Conservation (phyloP, 1,140 invertebrate species). For the Dreissena polymorpha region DNA sequence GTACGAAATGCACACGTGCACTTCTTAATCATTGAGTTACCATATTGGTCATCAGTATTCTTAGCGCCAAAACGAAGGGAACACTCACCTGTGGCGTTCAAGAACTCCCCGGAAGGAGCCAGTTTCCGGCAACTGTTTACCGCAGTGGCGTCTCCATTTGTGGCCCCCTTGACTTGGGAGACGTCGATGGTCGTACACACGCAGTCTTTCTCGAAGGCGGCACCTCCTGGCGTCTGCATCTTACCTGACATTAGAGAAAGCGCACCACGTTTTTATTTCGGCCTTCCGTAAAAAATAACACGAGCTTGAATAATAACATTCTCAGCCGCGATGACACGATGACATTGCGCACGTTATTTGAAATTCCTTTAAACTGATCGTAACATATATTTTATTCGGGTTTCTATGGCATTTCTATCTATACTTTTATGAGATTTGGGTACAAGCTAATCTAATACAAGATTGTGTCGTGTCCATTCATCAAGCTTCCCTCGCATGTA, state of each 20-base stretch:
- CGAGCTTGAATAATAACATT: neutral
- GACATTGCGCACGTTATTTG: neutral
- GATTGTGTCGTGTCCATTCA: too few species aligned
- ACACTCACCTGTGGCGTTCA: slow-evolving; percentile 68
- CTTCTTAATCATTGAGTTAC: too few species aligned
- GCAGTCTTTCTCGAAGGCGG: slow-evolving; percentile 73
- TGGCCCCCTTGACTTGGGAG: slow-evolving; percentile 57
- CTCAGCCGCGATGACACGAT: neutral
- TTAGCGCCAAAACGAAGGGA: too few species aligned
- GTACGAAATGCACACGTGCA: too few species aligned
- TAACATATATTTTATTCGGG: too few species aligned
- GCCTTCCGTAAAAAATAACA: neutral
- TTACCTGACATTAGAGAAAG: slow-evolving; percentile 52
- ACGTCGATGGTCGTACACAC: slow-evolving; percentile 75
- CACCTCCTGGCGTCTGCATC: slow-evolving; percentile 76
- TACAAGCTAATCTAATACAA: too few species aligned
- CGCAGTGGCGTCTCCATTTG: slow-evolving; percentile 66
- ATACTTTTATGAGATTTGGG: too few species aligned
- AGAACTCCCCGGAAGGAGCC: slow-evolving; percentile 61
- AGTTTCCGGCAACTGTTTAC: slow-evolving; percentile 72
- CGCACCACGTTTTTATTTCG: neutral
- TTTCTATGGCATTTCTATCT: too few species aligned
- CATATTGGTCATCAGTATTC: too few species aligned
- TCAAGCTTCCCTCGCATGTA: too few species aligned
- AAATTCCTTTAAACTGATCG: too few species aligned